Evolutionary conservation across 2,113 vertebrate genomes (phyloP), one percentile per base, ranked within the genome.

Genomic region (Catagonus wagneri): DNA sequence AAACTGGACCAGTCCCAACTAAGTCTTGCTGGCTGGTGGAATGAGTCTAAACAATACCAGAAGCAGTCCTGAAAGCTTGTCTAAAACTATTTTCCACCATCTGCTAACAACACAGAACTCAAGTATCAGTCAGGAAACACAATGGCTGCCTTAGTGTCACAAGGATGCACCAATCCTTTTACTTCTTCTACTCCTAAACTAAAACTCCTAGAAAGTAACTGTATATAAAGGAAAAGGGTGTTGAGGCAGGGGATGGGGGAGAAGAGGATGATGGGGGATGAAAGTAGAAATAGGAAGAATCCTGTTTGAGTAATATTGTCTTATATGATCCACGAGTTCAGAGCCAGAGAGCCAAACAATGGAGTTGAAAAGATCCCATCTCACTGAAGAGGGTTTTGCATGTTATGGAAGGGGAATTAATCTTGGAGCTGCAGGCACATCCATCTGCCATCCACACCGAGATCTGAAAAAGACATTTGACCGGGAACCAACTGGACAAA

Each of bases 401-500:
- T 61, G 52, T 34, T n/a, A 20, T 23, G 19, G 25, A 6, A 90
- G 68, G 19, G 10, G 32, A 58, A 34, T 93, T 95, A 54, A 27
- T n/a, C 16, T 20, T 52, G 16, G 44, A 83, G n/a, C 66, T 75
- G 17, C 68, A 23, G 23, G 22, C 3, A 34, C 14, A 34, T 74
- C n/a, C 72, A 27, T 17, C 63, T 92, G 75, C 36, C 34, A 13
- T 44, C 32, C 23, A 80, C 63, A 14, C 8, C 36, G 36, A 79
- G 66, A 56, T 69, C 63, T 52, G 61, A 72, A 61, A 79, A 72
- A 83, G 19, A 58, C 95, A 93, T 89, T 65, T 94, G 75, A 92
- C n/a, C 36, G 58, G 50, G 13, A 68, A 66, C 8, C 80, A 93
- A 36, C 36, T 85, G 44, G 44, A 86, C 61, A 22, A 86, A 83